Base-by-base conservation (phyloP, 2,888 invertebrate genomes). In the Monochamus alternatus region DNA sequence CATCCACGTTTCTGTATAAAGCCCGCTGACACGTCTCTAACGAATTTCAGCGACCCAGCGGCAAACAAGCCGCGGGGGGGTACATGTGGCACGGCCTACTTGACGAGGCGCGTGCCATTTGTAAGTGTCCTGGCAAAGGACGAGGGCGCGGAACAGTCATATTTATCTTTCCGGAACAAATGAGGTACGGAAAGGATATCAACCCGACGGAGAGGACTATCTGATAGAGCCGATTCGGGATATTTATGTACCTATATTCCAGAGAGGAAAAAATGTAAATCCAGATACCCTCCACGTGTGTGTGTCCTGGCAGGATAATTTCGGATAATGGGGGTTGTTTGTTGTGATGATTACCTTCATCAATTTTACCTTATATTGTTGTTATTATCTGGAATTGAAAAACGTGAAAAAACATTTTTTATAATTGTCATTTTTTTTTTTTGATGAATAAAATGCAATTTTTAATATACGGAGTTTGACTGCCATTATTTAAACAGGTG, bases 141-240 rank as follows among this genome's bases (percentile, higher is more conserved):
- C 14, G 55, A 55, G 55, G 22, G 55, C 55, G n/a, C 5, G 4
- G 55, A 55, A 55, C n/a, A 55, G n/a, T 55, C 10, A 55, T 55
- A 55, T 55, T 55, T 55, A 55, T 55, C 55, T 55, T 14, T 55
- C 5, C 5, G 55, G n/a, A 55, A 55, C 55, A 55, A 55, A 55
- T n/a, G 55, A 55, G 55, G n/a, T 55, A 22, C 22, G 55, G 55
- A 55, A 55, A 55, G 55, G 55, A n/a, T n/a, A n/a, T 51, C 38
- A 38, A 14, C 55, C 55, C 22, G 55, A 55, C 14, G 55, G 52
- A 47, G 52, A n/a, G 55, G 22, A 22, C 14, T 14, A 3, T 12
- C 55, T 55, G n/a, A 55, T 55, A 55, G 55, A 55, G 55, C n/a
- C 47, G 38, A 38, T 38, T 38, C 7, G 38, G 38, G 38, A 38